phyloP scores from a whole-genome alignment of 2,113 vertebrate species.

The Colius striatus region DNA sequence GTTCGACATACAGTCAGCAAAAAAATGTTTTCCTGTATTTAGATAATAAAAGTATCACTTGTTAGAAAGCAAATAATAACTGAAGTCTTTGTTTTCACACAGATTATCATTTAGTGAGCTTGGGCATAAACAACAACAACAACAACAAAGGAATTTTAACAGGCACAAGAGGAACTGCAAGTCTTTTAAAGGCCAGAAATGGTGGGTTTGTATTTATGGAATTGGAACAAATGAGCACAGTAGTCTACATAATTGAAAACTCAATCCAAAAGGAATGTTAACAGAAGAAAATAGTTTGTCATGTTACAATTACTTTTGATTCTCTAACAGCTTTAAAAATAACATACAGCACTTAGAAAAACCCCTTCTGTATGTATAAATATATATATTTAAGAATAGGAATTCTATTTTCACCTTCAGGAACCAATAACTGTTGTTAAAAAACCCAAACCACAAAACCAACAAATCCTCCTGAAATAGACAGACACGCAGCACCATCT shows the following conservation, averaged over 20 bases:
- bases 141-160: neutral
- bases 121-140: neutral
- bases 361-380: neutral
- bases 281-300: neutral
- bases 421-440: neutral
- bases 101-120: neutral
- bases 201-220: neutral
- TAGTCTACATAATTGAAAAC: constrained; percentile 7
- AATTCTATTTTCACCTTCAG: constrained; percentile 37
- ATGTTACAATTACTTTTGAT: constrained; percentile 29
- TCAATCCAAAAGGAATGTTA: constrained; percentile 1
- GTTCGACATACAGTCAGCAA: neutral
- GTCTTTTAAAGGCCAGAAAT: neutral
- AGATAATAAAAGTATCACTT: neutral
- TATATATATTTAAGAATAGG: neutral
- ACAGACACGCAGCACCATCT: constrained; percentile 80
- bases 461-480: constrained; percentile 23
- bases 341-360: neutral
- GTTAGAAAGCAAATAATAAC: neutral
- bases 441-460: neutral
- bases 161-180: neutral
- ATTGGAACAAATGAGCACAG: constrained; percentile 3
- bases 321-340: constrained; percentile 40
- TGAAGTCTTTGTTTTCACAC: neutral
- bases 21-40: neutral